These are phyloP conservation scores for Notechis scutatus DNA, from an alignment of 2,113 vertebrate genomes.

Conservation along the genomic window DNA sequence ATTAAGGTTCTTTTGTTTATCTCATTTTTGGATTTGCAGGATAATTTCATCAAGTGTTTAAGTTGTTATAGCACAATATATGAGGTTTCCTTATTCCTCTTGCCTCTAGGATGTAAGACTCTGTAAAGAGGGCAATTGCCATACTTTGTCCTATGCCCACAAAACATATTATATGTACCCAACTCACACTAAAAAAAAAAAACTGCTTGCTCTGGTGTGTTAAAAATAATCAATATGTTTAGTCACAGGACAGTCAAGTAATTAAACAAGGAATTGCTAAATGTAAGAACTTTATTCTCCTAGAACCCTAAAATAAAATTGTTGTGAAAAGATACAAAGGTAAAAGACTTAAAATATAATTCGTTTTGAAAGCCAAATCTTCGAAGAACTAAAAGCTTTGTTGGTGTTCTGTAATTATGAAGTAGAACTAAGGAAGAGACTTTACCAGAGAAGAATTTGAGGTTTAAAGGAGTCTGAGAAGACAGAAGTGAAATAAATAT, in stretches of 20 bases:
- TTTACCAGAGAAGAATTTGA: not conserved
- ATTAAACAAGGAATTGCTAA: not conserved
- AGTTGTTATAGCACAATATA: not conserved
- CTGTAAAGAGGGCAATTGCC: not conserved
- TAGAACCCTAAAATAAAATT: not conserved
- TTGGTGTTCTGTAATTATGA: not conserved
- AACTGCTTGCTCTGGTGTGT: not conserved
- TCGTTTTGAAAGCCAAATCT: not conserved
- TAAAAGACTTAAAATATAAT: not conserved
- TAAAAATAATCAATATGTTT: not conserved
- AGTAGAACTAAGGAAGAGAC: not conserved
- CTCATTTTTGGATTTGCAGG: not conserved
- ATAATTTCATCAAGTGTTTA: not conserved
- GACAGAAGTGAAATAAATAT: not conserved
- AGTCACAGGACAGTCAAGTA: constrained; percentile 5
- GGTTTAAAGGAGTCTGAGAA: not conserved
- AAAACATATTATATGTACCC: not conserved
- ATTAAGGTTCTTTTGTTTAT: not conserved
- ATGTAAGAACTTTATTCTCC: not conserved
- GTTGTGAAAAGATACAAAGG: not conserved
- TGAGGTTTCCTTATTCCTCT: not conserved
- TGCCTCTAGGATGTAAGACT: not conserved
- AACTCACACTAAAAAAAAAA: not conserved
- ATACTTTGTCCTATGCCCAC: not conserved
- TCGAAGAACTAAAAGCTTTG: not conserved